Conservation (phyloP, 2,888 invertebrate species). For the Metacarcinus magister region DNA sequence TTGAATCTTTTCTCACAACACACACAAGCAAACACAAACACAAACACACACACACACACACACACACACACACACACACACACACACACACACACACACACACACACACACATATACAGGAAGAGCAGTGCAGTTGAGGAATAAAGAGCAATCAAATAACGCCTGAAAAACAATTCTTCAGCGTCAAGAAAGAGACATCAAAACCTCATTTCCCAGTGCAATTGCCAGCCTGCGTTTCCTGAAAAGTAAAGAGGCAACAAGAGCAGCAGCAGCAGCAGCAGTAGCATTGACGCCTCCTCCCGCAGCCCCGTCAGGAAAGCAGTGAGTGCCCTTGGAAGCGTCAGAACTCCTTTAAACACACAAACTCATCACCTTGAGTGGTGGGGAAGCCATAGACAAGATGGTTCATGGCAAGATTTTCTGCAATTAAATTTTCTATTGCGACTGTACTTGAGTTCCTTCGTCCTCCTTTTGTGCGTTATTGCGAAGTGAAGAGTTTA, state of each 20-base stretch:
- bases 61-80: slow-evolving; percentile 16
- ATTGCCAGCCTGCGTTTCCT: background rate
- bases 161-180: background rate
- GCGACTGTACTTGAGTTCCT: too few species aligned
- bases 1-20: background rate
- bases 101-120: background rate
- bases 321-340: background rate
- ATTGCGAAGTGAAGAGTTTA: too few species aligned
- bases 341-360: background rate
- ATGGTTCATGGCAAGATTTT: background rate
- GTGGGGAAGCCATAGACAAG: background rate
- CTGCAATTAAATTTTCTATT: background rate
- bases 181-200: background rate
- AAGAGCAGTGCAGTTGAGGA: background rate
- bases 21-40: background rate
- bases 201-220: background rate
- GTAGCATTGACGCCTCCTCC: background rate
- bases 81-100: slow-evolving; percentile 26
- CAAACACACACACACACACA: slow-evolving; percentile 9
- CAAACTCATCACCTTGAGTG: background rate
- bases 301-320: background rate
- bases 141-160: background rate
- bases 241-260: background rate
- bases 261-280: background rate
- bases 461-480: too few species aligned